Base-by-base conservation (phyloP, 2,797 vertebrate species). In the Sarcoramphus papa region DNA sequence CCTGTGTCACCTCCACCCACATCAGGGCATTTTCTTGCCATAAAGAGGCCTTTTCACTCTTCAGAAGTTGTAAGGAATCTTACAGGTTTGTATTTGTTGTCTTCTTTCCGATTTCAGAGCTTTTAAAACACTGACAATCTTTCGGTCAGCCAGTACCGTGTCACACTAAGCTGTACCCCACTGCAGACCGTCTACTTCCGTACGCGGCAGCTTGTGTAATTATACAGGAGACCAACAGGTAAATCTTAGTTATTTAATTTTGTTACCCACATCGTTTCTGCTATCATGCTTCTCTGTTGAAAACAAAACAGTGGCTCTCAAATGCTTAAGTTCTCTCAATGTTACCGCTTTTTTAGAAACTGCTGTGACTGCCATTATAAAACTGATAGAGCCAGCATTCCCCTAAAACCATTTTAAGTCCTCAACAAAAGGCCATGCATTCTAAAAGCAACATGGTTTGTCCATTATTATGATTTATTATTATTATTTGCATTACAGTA, bases 401-500 rank as follows among this genome's bases (percentile, higher is more conserved):
- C 72, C 86, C 48, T 12, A 27, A 50, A 74, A 53, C 75, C 92
- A 37, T 60, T 76, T 50, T 3, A 54, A 68, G 89, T n/a, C 89
- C 91, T 51, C 85, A 6, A 43, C 92, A 92, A 89, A 92, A 57
- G 79, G 92, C 89, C 1, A 0, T 43, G 78, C 76, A 23, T 87
- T 93, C 77, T 63, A 86, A 59, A 88, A 56, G 57, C 92, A 56
- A 37, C 82, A 3, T 5, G 75, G 28, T 67, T 83, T 78, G 78
- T 21, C 81, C 85, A 60, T 91, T 85, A 69, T 63, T 31, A 59
- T 56, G 85, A 93, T 93, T 95, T 93, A 86, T 92, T 72, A 86
- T 92, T 72, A 23, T 47, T 25, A 78, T 93, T 59, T 85, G 89
- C 88, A 51, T 59, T 85, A 37, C 62, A 27, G 68, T 30, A 21